Evolutionary conservation across 2,888 invertebrate species (phyloP).

Genomic region (Aphodius sticticus): DNA sequence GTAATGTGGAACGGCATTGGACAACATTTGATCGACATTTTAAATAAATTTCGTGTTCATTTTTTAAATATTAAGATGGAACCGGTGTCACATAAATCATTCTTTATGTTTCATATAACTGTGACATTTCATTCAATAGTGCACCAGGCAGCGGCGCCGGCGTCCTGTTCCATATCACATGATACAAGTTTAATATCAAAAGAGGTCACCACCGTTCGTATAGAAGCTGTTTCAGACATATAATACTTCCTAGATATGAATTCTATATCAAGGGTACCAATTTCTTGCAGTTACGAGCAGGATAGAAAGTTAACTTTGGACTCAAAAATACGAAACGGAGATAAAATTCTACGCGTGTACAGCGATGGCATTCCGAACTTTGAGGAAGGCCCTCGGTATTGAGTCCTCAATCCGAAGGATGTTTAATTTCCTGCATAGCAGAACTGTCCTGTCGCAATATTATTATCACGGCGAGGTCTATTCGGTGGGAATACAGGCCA

Average conservation of each 20-base stretch:
- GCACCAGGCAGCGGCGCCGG: not conserved
- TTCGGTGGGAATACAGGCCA: not conserved
- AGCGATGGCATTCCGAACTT: not conserved
- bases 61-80: not conserved
- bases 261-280: not conserved
- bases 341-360: not conserved
- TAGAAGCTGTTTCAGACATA: not conserved
- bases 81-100: not conserved
- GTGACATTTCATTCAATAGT: not conserved
- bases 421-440: constrained; percentile 4
- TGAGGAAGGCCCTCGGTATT: not conserved
- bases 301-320: not conserved
- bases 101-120: not conserved
- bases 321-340: no score
- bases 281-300: not conserved
- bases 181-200: not conserved
- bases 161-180: no score
- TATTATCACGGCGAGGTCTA: not conserved
- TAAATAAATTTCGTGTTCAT: not conserved
- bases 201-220: not conserved
- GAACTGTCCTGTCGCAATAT: not conserved
- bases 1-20: not conserved
- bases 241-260: not conserved
- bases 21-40: constrained; percentile 4
- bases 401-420: not conserved